Evolutionary conservation across 2,888 invertebrate species (phyloP), one percentile per base, ranked within the genome.

Genomic region (Alloplasta piceator): DNA sequence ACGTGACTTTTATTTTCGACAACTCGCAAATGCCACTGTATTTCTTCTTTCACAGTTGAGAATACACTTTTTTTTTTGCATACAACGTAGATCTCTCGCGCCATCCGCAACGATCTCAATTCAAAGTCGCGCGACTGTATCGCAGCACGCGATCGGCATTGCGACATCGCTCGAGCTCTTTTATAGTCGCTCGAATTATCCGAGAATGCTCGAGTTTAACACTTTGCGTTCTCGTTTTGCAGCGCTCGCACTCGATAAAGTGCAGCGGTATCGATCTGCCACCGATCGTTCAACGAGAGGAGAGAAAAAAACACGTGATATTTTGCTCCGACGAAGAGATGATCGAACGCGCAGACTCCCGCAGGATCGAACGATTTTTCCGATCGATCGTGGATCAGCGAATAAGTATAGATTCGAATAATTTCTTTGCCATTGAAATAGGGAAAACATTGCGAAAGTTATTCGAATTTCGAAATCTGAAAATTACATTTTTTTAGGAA

Each of bases 131-230:
- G 26, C 48, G 64, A 55, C 14, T 50, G 50, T 60, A 68, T 60
- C 52, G 26, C 26, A 16, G 12, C 75, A 75, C 86, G 76, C 60
- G 66, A 76, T 58, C 56, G 41, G 16, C 71, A 83, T 85, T 87
- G 87, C 87, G 85, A 88, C 86, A 88, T 86, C 87, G 85, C 82
- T 26, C 26, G 26, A 26, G 26, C 26, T 86, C 86, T 83, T 86
- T 89, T 89, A 87, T 85, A 85, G 81, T 86, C 85, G 74, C 72
- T 78, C 82, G 78, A 83, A 85, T 85, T 83, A 71, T 68, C 64
- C 74, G 66, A 50, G 72, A 73, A 74, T 79, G 50, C 64, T 64
- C 60, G 36, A 26, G 14, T 50, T 48, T 58, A 72, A 48, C 48
- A 66, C 50, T 64, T 55, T 12, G 12, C 12, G 55, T 55, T 63